Base-by-base conservation (phyloP, 2,888 invertebrate genomes). In the Hirtodrosophila duncani region DNA sequence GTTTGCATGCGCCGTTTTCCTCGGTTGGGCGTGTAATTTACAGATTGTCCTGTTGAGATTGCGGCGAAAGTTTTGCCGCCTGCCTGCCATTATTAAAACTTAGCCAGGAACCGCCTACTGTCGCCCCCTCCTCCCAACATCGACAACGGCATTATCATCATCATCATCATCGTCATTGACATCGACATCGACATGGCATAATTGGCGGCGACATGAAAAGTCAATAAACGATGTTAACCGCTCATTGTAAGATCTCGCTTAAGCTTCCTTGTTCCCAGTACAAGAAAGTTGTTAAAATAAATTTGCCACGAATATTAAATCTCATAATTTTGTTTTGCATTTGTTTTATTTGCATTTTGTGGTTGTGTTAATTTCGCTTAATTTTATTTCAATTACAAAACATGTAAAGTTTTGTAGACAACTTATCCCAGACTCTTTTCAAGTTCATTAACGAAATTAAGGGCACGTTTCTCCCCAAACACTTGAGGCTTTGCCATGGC, bases 31-130 rank as follows among this genome's bases (percentile, higher is more conserved):
- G 70, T 77, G 63, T 75, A 75, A 79, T 75, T 79, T 77, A 67
- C 75, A 79, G 77, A 79, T 77, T 79, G 79, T 65, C 72, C 62
- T 70, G 80, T 75, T 70, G 70, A 75, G 75, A 75, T 75, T 79
- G 65, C 48, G 72, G 70, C 62, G 46, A 77, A 75, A 65, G 55
- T 79, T 72, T 59, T 52, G 20, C n/a, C 10, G 11, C 16, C 17
- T n/a, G 5, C 11, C 41, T 31, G 31, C 46, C 48, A 68, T 68
- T 72, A 63, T 41, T 30, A 20, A 48, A 68, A 71, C 75, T 71
- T 41, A 26, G 37, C n/a, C n/a, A n/a, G n/a, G n/a, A n/a, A n/a
- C n/a, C n/a, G 50, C 30, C 38, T 24, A 20, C 36, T 18, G 24
- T 24, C 21, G 14, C 29, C 16, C 17, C 9, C 16, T 9, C 2